These are phyloP conservation scores for Leucopsar rothschildi DNA, from an alignment of 2,113 vertebrate genomes.

Conservation along the genomic window DNA sequence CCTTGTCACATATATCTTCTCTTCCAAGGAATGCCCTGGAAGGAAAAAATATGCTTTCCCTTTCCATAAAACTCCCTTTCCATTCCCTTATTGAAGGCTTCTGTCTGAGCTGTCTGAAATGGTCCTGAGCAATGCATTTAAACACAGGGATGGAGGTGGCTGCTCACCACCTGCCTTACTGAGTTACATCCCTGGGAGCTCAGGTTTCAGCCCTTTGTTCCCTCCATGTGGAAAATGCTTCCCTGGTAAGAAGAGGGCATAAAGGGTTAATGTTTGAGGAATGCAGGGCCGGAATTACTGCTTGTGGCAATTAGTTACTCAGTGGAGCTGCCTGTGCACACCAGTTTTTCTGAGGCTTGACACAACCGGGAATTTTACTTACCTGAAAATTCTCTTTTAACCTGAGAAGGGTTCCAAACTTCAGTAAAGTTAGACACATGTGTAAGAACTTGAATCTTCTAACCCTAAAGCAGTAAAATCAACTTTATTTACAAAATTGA, in stretches of 20 bases:
- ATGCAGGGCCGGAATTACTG: neutral
- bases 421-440: neutral
- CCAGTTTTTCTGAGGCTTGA: neutral
- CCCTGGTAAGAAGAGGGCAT: neutral
- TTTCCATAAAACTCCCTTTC: neutral
- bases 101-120: neutral
- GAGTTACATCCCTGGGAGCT: neutral
- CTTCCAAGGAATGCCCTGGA: neutral
- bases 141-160: neutral
- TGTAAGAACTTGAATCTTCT: neutral
- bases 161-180: neutral
- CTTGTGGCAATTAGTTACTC: neutral
- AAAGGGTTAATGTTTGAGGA: conserved; percentile 17
- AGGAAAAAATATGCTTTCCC: neutral
- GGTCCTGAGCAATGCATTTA: neutral
- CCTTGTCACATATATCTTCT: neutral
- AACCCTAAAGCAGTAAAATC: neutral
- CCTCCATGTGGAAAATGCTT: neutral
- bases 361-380: neutral
- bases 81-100: neutral
- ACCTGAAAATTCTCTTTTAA: neutral
- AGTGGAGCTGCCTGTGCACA: neutral
- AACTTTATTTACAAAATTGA: neutral
- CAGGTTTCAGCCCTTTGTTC: neutral
- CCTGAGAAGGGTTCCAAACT: neutral